phyloP scores from a whole-genome alignment of 2,888 invertebrate genomes.

The Dendrolimus houi region DNA sequence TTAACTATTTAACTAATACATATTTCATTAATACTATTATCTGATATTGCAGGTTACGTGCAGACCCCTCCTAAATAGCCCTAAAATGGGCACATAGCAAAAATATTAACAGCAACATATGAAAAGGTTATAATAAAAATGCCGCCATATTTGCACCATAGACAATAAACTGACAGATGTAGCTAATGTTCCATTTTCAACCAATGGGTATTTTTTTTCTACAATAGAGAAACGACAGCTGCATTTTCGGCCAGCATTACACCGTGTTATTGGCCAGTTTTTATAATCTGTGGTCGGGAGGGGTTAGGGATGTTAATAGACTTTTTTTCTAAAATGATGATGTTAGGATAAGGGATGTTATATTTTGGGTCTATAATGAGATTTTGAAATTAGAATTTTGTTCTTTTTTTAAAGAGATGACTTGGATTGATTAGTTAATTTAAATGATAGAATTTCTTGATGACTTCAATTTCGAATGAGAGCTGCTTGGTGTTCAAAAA shows the following conservation, averaged over 20 bases:
- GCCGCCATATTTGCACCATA: conserved; percentile 26
- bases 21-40: too few species aligned
- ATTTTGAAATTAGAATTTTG: conserved; percentile 12
- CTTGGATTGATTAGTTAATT: not conserved
- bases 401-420: conserved; percentile 12
- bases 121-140: conserved; percentile 28
- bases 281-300: conserved; percentile 28
- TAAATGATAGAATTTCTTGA: not conserved
- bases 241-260: conserved; percentile 51
- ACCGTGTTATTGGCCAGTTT: conserved; percentile 61
- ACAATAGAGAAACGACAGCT: conserved; percentile 42
- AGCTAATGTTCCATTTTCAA: conserved; percentile 53
- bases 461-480: too few species aligned
- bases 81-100: not conserved
- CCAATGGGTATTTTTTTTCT: conserved; percentile 56
- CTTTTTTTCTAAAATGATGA: conserved; percentile 20
- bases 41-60: too few species aligned
- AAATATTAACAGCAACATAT: conserved; percentile 26
- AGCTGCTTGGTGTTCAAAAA: too few species aligned
- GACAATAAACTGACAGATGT: conserved; percentile 65
- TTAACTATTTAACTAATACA: too few species aligned
- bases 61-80: not conserved
- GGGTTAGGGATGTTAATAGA: conserved; percentile 17
- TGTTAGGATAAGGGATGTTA: conserved; percentile 34
- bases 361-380: conserved; percentile 26